Percentiles rank a stretch among this genome's conserved stretches.
Evolutionary conservation across 2,113 vertebrate genomes (phyloP).

Genomic region (Grallaria varia): DNA sequence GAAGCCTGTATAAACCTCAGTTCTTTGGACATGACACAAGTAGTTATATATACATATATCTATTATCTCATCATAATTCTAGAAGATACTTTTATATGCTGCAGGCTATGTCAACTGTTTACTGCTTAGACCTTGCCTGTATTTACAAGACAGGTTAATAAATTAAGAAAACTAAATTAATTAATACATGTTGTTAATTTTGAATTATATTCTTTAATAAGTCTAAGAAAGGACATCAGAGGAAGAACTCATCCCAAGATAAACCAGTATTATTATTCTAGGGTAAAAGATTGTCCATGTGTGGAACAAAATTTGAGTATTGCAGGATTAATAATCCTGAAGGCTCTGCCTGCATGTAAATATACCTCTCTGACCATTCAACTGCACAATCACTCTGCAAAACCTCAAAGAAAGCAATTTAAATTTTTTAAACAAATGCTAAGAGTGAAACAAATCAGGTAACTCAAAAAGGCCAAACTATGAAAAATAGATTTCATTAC

Average conservation of each 20-base stretch:
- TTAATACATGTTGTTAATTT: background rate
- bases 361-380: background rate
- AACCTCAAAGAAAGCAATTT: background rate
- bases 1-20: background rate
- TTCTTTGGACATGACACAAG: background rate
- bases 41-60: background rate
- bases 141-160: background rate
- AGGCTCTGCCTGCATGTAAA: background rate
- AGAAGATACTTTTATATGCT: background rate
- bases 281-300: background rate
- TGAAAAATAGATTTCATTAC: constrained; percentile 51
- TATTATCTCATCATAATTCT: background rate
- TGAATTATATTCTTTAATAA: background rate
- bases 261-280: background rate
- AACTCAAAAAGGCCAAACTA: background rate
- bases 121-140: background rate
- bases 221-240: background rate
- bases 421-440: background rate
- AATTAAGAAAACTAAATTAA: background rate
- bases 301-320: background rate
- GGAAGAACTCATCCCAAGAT: background rate
- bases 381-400: background rate
- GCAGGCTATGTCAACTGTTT: background rate
- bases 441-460: background rate
- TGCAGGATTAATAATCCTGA: background rate